Evolutionary conservation across 2,888 invertebrate genomes (phyloP).

Genomic region (Crossocerus cetratus): DNA sequence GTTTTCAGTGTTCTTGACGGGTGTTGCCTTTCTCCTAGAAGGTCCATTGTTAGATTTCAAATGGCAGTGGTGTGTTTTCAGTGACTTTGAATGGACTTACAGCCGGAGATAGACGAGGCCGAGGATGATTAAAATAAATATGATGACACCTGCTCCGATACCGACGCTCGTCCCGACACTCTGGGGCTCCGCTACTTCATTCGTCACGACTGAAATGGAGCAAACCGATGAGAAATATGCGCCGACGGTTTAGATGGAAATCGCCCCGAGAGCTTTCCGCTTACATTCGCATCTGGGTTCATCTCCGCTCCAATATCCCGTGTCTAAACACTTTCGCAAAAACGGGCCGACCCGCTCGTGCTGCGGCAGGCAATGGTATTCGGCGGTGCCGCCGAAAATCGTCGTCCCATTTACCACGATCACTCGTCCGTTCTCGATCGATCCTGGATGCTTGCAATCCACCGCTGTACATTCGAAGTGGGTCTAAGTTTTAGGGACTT

Average conservation of each 20-base stretch:
- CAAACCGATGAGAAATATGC: no score
- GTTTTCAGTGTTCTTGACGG: slow-evolving; percentile 93
- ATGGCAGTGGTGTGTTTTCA: no score
- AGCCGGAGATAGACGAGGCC: slow-evolving; percentile 89
- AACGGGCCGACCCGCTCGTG: slow-evolving; percentile 90
- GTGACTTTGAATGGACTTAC: slow-evolving; percentile 79
- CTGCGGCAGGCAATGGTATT: slow-evolving; percentile 93
- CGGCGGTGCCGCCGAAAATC: slow-evolving; percentile 89
- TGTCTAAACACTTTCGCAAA: slow-evolving; percentile 89
- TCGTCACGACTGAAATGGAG: slow-evolving; percentile 61
- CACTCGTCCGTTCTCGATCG: slow-evolving; percentile 90
- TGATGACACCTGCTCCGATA: slow-evolving; percentile 89
- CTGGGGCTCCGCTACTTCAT: slow-evolving; percentile 81
- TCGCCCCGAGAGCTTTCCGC: slow-evolving; percentile 20
- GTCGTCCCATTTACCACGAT: slow-evolving; percentile 92
- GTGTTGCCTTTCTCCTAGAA: slow-evolving; percentile 88
- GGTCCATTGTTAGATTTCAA: no score
- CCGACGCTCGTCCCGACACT: slow-evolving; percentile 90
- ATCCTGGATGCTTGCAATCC: slow-evolving; percentile 88
- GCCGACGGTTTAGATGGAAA: no score
- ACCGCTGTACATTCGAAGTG: slow-evolving; percentile 81
- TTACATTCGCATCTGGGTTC: slow-evolving; percentile 89
- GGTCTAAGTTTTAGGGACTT: not conserved
- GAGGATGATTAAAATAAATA: slow-evolving; percentile 87
- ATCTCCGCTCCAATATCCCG: slow-evolving; percentile 91